phyloP scores from a whole-genome alignment of 2,797 vertebrate species.

The Tapirus indicus region DNA sequence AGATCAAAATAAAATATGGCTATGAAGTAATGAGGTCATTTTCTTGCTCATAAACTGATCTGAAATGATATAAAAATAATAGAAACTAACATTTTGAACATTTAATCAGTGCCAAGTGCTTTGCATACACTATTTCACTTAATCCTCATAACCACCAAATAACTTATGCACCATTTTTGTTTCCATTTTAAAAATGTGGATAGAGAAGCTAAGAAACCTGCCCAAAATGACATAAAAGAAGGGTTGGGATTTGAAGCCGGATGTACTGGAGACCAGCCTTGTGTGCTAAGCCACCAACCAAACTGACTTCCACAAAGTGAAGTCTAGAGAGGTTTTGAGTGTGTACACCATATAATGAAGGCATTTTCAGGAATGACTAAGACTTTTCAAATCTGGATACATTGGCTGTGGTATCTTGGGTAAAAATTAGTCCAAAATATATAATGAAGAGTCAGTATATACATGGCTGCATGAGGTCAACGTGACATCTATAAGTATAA shows the following conservation, averaged over 20 bases:
- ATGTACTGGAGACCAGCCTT: background rate
- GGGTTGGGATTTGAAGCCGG: background rate
- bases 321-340: background rate
- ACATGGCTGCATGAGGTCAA: background rate
- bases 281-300: background rate
- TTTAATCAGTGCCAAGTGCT: background rate
- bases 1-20: background rate
- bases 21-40: conserved; percentile 2
- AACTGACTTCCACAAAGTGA: background rate
- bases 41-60: conserved; percentile 30
- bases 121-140: background rate
- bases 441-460: background rate
- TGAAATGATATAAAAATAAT: background rate
- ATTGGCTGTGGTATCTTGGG: background rate
- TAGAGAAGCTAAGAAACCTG: background rate
- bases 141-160: background rate
- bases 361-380: background rate
- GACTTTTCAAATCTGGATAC: background rate
- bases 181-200: background rate
- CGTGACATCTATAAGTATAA: background rate
- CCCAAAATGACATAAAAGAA: background rate
- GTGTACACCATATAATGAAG: background rate
- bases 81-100: background rate
- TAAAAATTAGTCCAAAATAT: conserved; percentile 14
- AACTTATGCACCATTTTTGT: background rate